These are phyloP conservation scores for Darevskia mixta DNA, from an alignment of 2,797 vertebrate species.

Conservation along the genomic window DNA sequence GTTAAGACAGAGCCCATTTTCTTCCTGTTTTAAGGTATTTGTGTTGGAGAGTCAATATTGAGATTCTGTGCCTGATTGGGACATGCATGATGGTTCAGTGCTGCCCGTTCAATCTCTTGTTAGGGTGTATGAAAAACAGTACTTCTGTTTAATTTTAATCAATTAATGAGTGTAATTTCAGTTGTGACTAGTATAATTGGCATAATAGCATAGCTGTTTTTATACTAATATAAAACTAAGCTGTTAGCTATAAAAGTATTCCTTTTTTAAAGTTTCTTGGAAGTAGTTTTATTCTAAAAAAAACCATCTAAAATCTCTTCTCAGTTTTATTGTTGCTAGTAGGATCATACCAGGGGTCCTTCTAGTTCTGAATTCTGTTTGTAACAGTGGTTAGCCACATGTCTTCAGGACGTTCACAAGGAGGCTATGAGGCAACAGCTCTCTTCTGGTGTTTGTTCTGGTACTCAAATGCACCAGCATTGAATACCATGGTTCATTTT, in stretches of 20 bases:
- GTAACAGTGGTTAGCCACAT: not conserved
- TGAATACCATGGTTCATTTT: not conserved
- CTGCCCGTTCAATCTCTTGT: not conserved
- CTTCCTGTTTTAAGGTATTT: not conserved
- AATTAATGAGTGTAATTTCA: not conserved
- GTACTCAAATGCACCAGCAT: not conserved
- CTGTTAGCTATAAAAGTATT: not conserved
- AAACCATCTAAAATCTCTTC: not conserved
- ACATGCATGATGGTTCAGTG: not conserved
- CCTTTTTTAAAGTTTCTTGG: not conserved
- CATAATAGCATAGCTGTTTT: not conserved
- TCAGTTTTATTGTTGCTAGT: not conserved
- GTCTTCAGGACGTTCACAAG: not conserved
- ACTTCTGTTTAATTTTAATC: not conserved
- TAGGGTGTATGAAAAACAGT: not conserved
- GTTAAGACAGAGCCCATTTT: not conserved
- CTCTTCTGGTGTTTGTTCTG: not conserved
- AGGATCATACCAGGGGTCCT: not conserved
- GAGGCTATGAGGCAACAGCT: not conserved
- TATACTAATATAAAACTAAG: not conserved
- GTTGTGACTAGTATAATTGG: rapidly evolving
- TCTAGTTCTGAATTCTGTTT: not conserved
- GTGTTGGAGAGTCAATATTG: not conserved
- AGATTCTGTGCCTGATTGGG: not conserved
- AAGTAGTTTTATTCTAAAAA: not conserved